phyloP scores from a whole-genome alignment of 1,140 invertebrate genomes.

The Drosophila hydei region DNA sequence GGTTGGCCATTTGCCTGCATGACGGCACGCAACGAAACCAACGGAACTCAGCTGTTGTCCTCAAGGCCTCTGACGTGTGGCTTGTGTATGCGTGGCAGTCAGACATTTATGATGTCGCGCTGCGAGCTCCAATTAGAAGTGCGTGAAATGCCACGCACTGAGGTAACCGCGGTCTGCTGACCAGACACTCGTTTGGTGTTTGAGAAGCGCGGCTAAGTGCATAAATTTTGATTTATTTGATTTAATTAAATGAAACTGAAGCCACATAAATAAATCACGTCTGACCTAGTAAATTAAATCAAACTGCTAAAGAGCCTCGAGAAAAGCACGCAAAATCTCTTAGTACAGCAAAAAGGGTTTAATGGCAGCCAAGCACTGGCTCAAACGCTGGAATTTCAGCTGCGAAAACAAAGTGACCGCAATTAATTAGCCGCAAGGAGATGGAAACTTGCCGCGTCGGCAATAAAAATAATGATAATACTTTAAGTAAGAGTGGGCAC shows the following conservation, averaged over 20 bases:
- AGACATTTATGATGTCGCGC: constrained; percentile 60
- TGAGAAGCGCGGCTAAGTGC: constrained; percentile 16
- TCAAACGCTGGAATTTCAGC: constrained; percentile 51
- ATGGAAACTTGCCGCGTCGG: constrained; percentile 33
- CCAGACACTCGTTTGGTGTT: neutral
- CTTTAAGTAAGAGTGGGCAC: constrained; percentile 20
- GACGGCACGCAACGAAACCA: constrained; percentile 58
- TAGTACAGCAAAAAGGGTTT: constrained; percentile 55
- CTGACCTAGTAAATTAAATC: constrained; percentile 69
- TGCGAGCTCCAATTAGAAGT: constrained; percentile 62
- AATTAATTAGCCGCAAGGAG: constrained; percentile 76
- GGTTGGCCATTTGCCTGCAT: constrained; percentile 61
- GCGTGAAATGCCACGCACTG: constrained; percentile 60
- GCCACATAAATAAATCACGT: constrained; percentile 49
- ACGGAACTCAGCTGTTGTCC: constrained; percentile 20
- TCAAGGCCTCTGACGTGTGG: neutral
- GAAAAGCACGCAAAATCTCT: constrained; percentile 20
- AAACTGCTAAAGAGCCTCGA: constrained; percentile 45
- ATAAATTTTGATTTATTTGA: constrained; percentile 59
- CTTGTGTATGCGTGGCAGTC: constrained; percentile 10
- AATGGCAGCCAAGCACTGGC: constrained; percentile 66
- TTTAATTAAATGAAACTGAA: constrained; percentile 50
- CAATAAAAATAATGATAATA: constrained; percentile 73
- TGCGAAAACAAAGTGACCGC: constrained; percentile 62
- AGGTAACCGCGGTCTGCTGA: neutral